These are phyloP conservation scores for Mythimna vitellina DNA, from an alignment of 2,888 invertebrate species.

Conservation along the genomic window DNA sequence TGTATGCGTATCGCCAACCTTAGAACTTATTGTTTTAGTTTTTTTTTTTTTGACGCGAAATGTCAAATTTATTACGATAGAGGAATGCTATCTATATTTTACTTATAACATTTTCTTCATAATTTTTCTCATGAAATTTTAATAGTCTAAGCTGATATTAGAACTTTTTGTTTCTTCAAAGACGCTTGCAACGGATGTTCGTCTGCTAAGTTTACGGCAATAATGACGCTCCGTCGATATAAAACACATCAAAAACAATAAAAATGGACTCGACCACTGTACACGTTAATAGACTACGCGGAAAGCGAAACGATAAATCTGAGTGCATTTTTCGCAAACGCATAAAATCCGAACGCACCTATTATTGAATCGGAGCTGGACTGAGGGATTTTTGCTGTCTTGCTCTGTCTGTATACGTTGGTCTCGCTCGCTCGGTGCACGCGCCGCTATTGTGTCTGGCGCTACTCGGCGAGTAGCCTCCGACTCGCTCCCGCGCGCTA, in stretches of 20 bases:
- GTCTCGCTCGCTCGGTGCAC: slow-evolving; percentile 82
- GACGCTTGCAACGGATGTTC: slow-evolving; percentile 8
- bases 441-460: slow-evolving; percentile 89
- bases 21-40: slow-evolving; percentile 73
- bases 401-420: slow-evolving; percentile 72
- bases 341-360: slow-evolving; percentile 87
- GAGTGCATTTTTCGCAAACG: slow-evolving; percentile 88
- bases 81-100: slow-evolving; percentile 41
- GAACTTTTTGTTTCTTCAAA: slow-evolving; percentile 7
- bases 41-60: slow-evolving; percentile 49
- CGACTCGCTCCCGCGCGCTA: slow-evolving; percentile 78
- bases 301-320: slow-evolving; percentile 86
- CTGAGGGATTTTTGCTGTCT: slow-evolving; percentile 71
- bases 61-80: slow-evolving; percentile 56
- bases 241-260: slow-evolving; percentile 61
- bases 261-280: slow-evolving; percentile 62
- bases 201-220: slow-evolving; percentile 16
- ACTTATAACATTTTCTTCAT: slow-evolving; percentile 18
- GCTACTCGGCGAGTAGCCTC: slow-evolving; percentile 77
- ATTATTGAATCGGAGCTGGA: slow-evolving; percentile 81
- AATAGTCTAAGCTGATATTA: slow-evolving; percentile 4
- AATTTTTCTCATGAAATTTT: slow-evolving; percentile 29
- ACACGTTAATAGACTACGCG: slow-evolving; percentile 83
- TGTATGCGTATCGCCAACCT: slow-evolving; percentile 68
- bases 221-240: slow-evolving; percentile 41